phyloP scores from a whole-genome alignment of 2,113 vertebrate genomes.

The Pelecanus crispus region DNA sequence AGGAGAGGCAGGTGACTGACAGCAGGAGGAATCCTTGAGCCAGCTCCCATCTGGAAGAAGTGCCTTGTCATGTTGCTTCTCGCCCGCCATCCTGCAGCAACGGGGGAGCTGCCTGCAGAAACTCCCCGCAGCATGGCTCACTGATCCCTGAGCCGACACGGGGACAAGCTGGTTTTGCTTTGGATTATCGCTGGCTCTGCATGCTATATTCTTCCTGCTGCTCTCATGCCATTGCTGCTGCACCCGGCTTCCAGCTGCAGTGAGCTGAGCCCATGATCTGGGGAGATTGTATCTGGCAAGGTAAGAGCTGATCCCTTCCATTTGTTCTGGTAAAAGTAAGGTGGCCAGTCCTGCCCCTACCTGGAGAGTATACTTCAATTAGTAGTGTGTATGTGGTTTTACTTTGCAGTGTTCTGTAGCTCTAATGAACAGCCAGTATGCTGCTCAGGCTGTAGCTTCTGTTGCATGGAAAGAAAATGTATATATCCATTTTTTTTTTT shows the following conservation, averaged over 20 bases:
- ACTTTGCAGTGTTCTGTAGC: neutral
- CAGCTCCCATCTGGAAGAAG: neutral
- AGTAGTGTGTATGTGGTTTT: neutral
- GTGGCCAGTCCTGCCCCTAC: neutral
- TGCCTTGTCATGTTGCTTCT: neutral
- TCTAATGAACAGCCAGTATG: neutral
- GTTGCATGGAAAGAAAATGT: neutral
- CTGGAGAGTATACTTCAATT: neutral
- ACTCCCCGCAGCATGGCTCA: neutral
- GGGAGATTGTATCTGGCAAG: neutral
- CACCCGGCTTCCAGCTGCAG: neutral
- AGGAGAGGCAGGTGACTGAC: neutral
- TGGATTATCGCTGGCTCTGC: neutral
- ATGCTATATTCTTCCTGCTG: neutral
- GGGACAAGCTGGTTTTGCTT: neutral
- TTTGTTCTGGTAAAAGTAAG: neutral
- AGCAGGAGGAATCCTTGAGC: neutral
- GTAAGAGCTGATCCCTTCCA: slow-evolving; percentile 11
- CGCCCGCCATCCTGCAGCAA: neutral
- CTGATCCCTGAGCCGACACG: neutral
- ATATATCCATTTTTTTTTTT: neutral
- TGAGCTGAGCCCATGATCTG: neutral
- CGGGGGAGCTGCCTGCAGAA: neutral
- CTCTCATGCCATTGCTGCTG: neutral
- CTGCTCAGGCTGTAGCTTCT: neutral